These are phyloP conservation scores for Drosophila auraria DNA, from an alignment of 1,140 invertebrate species.

Conservation along the genomic window DNA sequence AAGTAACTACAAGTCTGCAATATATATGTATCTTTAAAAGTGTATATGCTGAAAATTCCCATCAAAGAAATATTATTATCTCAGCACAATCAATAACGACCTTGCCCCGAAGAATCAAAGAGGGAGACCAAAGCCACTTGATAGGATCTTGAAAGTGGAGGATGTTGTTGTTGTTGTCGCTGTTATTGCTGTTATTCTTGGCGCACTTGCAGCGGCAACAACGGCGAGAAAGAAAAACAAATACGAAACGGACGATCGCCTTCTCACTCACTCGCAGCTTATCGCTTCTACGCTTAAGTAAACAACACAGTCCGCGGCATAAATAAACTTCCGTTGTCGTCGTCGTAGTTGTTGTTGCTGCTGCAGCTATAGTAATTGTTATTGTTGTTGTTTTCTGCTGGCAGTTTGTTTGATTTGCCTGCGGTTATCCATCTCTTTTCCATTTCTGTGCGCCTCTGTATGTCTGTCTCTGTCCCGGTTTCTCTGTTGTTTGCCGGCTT, in stretches of 20 bases:
- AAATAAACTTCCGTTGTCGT: slow-evolving; percentile 81
- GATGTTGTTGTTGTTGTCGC: slow-evolving; percentile 19
- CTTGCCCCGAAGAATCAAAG: slow-evolving; percentile 62
- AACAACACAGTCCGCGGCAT: slow-evolving; percentile 65
- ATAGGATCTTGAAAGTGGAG: slow-evolving; percentile 21
- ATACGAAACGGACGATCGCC: slow-evolving; percentile 31
- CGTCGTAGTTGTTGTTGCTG: slow-evolving; percentile 22
- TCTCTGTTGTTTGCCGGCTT: slow-evolving; percentile 58
- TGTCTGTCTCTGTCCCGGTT: slow-evolving; percentile 27
- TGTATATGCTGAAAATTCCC: background rate
- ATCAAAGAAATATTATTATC: slow-evolving; percentile 7
- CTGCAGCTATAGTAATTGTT: slow-evolving; percentile 25
- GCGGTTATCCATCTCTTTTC: slow-evolving; percentile 15
- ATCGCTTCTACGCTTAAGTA: slow-evolving; percentile 73
- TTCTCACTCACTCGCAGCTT: slow-evolving; percentile 48
- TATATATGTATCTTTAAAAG: background rate
- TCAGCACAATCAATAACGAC: slow-evolving; percentile 67
- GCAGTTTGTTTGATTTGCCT: slow-evolving; percentile 65
- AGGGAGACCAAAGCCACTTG: slow-evolving; percentile 28
- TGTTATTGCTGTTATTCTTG: slow-evolving; percentile 35
- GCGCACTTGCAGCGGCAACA: slow-evolving; percentile 30
- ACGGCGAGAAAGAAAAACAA: slow-evolving; percentile 24
- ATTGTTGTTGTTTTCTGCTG: slow-evolving; percentile 28
- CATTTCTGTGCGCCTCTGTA: background rate
- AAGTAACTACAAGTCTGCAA: background rate